Base-by-base conservation (phyloP, 2,113 vertebrate species). In the Gasterosteus nipponicus region DNA sequence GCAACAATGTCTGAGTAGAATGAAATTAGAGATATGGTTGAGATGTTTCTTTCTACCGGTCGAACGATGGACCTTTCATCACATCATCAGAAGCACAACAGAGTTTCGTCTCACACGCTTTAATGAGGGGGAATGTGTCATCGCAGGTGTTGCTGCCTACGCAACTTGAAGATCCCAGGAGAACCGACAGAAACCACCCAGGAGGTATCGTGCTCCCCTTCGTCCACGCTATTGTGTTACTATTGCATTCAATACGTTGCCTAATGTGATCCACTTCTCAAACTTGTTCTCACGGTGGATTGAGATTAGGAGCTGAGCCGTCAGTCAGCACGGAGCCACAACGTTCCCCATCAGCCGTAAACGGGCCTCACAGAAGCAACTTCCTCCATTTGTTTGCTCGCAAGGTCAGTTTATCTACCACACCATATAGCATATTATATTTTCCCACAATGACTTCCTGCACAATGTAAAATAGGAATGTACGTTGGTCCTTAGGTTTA, bases 71-170 rank as follows among this genome's bases (percentile, higher is more conserved):
- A 33, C 4, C 0, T 22, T n/a, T 49, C 35, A 47, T 56, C 9
- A 44, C 38, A 35, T 12, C 10, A 29, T 31, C 16, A 33, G 7
- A 73, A 54, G 35, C 29, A 44, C 4, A 10, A 6, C 0, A 46
- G 15, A 5, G 1, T 35, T 35, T 65, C 1, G 33, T 61, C 3
- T 10, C 41, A 31, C 54, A 29, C 1, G 2, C 42, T 63, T 51
- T 10, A 72, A 53, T 10, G 16, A 19, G 29, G 15, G 4, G 15
- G 44, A 38, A 72, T 80, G 12, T 75, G 38, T 81, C 75, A 5
- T 85, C 46, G 3, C 18, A 97, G 96, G 96, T 96, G 69, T 96
- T 95, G 93, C 94, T 89, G 58, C 89, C 94, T 44, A 90, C 94
- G 18, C 91, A 91, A 44, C 92, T 95, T 7, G 96, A 96, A 87